A percentile compares a stretch with the other conserved stretches of the same genome.
Evolutionary conservation across 2,113 vertebrate genomes (phyloP).

Genomic region (Cervus canadensis): DNA sequence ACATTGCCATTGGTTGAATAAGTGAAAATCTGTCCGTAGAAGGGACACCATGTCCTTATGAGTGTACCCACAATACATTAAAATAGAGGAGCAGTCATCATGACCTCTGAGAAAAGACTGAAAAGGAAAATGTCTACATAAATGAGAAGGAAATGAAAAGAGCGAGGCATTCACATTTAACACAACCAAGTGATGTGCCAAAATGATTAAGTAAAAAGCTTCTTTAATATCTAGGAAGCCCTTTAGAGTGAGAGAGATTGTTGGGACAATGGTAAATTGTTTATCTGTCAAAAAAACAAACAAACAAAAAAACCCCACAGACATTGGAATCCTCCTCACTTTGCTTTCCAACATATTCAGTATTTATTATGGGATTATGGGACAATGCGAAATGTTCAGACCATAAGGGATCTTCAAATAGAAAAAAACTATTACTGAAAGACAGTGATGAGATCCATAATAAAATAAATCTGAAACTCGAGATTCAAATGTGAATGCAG

Average conservation of each 20-base stretch:
- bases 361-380: not conserved
- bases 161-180: conserved; percentile 25
- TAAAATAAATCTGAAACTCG: not conserved
- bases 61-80: not conserved
- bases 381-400: conserved; percentile 13
- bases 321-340: not conserved
- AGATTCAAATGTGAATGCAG: conserved; percentile 9
- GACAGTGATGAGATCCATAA: not conserved
- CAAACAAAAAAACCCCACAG: not conserved
- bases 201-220: conserved; percentile 51
- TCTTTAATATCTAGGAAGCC: conserved; percentile 34
- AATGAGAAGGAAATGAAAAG: conserved; percentile 51
- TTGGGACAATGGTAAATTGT: conserved; percentile 29
- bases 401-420: not conserved
- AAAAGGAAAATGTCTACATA: not conserved
- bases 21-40: not conserved
- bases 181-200: conserved; percentile 37
- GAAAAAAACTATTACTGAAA: conserved; percentile 5
- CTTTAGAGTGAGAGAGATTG: not conserved
- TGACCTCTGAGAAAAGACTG: conserved; percentile 31
- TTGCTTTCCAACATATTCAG: not conserved
- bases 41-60: conserved; percentile 10
- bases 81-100: conserved; percentile 23
- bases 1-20: not conserved
- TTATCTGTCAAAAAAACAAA: not conserved